Conservation (phyloP, 2,797 vertebrate genomes). For the Schizopygopsis pylzovi region DNA sequence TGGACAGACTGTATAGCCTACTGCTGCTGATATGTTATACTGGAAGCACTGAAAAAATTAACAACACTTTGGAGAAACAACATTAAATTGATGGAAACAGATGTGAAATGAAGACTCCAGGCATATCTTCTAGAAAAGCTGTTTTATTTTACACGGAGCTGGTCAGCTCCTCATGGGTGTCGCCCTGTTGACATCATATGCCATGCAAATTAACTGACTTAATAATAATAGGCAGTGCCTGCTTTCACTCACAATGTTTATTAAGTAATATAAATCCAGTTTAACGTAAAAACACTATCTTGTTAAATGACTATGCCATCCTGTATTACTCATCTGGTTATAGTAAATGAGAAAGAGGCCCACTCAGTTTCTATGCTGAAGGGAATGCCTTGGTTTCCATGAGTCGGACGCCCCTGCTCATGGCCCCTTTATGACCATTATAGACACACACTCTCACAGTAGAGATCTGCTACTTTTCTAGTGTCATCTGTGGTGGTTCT, state of each 20-base stretch:
- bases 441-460: neutral
- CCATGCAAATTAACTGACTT: neutral
- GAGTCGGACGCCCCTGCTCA: neutral
- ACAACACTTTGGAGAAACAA: neutral
- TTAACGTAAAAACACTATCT: neutral
- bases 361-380: neutral
- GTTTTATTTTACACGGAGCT: neutral
- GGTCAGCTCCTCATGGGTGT: neutral
- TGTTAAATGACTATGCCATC: neutral
- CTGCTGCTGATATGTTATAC: neutral
- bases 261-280: neutral
- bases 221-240: conserved; percentile 4
- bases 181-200: neutral
- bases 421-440: conserved; percentile 3
- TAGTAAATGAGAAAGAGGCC: neutral
- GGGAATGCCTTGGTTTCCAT: neutral
- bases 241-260: neutral
- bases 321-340: neutral
- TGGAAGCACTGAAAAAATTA: neutral
- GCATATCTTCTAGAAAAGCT: conserved; percentile 1
- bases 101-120: neutral
- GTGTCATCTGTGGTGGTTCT: neutral
- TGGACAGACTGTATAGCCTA: neutral
- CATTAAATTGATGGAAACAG: neutral
- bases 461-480: neutral